Percentiles rank a stretch among this genome's conserved stretches.
Evolutionary conservation across 2,113 vertebrate species (phyloP).

Genomic region (Isichthys henryi): DNA sequence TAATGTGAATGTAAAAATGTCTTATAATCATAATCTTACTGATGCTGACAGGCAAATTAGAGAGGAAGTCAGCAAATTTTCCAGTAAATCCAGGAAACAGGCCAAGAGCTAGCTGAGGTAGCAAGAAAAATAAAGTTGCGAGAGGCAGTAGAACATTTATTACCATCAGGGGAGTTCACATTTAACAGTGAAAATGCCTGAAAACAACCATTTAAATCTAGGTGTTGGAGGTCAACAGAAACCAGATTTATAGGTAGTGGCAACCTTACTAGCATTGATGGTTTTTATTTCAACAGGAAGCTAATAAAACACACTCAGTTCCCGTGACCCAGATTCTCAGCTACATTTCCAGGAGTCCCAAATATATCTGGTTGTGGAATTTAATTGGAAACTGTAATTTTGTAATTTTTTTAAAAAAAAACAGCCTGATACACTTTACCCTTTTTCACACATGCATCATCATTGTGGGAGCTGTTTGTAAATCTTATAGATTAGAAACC

Average conservation of each 20-base stretch:
- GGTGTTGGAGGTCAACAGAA: neutral
- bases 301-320: neutral
- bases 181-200: neutral
- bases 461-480: neutral
- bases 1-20: neutral
- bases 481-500: neutral
- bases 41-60: neutral
- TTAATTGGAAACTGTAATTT: neutral
- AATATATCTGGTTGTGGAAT: neutral
- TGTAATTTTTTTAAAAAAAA: neutral
- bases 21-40: neutral
- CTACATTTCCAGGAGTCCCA: neutral
- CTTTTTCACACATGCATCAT: neutral
- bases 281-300: neutral
- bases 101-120: neutral
- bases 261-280: neutral
- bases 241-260: neutral
- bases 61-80: neutral
- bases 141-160: neutral
- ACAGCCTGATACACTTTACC: neutral
- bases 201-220: neutral
- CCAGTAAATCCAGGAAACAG: neutral
- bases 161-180: neutral
- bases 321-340: neutral
- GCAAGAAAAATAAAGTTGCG: neutral